These are phyloP conservation scores for Aleiodes alternator DNA, from an alignment of 2,888 invertebrate genomes.

Conservation along the genomic window DNA sequence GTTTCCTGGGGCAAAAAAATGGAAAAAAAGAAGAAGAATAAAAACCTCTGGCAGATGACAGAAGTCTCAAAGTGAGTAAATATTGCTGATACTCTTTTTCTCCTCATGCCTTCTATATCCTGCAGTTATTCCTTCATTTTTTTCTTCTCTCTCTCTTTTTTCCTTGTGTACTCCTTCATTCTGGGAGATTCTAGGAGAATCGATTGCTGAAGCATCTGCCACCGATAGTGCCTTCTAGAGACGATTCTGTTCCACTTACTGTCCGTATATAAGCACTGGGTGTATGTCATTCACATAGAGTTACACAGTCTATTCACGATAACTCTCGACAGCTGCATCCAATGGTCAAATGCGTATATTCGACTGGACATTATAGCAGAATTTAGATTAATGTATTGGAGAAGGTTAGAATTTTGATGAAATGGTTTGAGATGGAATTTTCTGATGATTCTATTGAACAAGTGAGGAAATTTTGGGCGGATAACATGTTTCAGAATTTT, in stretches of 20 bases:
- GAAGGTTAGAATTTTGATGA: too few species aligned
- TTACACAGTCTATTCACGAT: constrained; percentile 57
- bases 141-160: neutral
- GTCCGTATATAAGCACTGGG: constrained; percentile 36
- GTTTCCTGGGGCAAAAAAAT: neutral
- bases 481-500: too few species aligned
- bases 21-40: too few species aligned
- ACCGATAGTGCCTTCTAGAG: constrained; percentile 48
- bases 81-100: constrained; percentile 14
- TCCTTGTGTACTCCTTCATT: constrained; percentile 5
- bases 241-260: constrained; percentile 49
- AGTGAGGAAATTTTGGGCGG: too few species aligned
- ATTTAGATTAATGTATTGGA: neutral
- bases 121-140: neutral
- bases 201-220: constrained; percentile 54
- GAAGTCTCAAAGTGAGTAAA: constrained; percentile 26
- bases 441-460: neutral
- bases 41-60: neutral
- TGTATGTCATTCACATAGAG: constrained; percentile 55
- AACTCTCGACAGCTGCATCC: constrained; percentile 62
- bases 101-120: constrained; percentile 9
- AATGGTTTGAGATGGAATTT: neutral
- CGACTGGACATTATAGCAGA: constrained; percentile 19
- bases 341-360: constrained; percentile 54
- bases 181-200: constrained; percentile 41